These are phyloP conservation scores for Orcinus orca DNA, from an alignment of 2,113 vertebrate species.

Conservation along the genomic window DNA sequence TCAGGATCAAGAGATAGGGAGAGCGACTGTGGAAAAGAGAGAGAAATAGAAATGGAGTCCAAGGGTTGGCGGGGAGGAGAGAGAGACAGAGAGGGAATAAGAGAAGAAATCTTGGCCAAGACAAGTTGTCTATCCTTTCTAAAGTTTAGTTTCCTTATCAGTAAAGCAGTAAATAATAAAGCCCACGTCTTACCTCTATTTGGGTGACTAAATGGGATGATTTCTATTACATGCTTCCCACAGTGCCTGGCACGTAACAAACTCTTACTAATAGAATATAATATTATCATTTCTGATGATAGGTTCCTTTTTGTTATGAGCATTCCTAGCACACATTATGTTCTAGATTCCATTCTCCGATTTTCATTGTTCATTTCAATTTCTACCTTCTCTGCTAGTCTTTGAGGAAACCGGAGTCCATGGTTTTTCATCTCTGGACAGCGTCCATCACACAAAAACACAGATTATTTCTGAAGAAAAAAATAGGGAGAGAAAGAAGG, in stretches of 20 bases:
- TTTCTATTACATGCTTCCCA: background rate
- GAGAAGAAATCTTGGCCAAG: background rate
- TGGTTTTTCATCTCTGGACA: background rate
- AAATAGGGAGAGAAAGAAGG: background rate
- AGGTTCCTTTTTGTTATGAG: background rate
- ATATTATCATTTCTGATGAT: background rate
- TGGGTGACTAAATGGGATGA: background rate
- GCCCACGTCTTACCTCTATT: background rate
- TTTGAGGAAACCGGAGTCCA: background rate
- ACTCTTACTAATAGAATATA: background rate
- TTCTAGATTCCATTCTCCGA: background rate
- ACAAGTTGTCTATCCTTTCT: background rate
- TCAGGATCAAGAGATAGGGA: background rate
- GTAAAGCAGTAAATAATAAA: background rate
- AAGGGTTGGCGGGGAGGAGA: accelerated
- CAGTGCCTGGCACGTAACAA: background rate
- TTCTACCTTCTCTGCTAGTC: background rate
- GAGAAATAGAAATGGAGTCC: background rate
- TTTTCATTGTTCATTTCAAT: background rate
- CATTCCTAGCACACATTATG: background rate
- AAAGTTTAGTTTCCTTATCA: background rate
- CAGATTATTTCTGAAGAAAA: background rate
- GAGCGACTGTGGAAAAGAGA: background rate
- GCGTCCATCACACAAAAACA: background rate
- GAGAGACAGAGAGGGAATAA: background rate